These are phyloP conservation scores for Acholoe squamosa DNA, from an alignment of 2,888 invertebrate genomes.

Conservation along the genomic window DNA sequence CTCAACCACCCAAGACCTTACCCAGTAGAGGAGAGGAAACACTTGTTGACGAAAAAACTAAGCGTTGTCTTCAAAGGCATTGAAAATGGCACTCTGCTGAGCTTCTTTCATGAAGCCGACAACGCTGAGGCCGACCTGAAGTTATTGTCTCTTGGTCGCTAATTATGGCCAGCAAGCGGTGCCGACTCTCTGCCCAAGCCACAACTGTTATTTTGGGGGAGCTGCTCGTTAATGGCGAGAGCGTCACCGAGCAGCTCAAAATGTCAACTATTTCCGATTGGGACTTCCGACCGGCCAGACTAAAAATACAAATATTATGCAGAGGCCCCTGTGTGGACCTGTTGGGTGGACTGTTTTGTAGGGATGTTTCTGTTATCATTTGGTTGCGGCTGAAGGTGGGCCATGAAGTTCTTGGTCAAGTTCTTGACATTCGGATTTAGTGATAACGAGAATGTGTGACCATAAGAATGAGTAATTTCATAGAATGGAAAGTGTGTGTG, in stretches of 20 bases:
- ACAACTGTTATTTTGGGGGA: slow-evolving; percentile 1
- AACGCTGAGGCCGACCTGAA: not conserved
- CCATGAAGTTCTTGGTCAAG: not conserved
- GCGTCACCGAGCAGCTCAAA: slow-evolving; percentile 40
- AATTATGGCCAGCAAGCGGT: not conserved
- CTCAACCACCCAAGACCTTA: not conserved
- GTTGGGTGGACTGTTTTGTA: not conserved
- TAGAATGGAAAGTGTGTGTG: not conserved
- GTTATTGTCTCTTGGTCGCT: slow-evolving; percentile 30
- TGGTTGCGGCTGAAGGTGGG: not conserved
- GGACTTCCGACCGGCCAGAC: slow-evolving; percentile 30
- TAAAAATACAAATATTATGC: not conserved
- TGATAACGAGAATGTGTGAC: too few species aligned
- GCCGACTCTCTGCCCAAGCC: not conserved
- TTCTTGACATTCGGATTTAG: not conserved
- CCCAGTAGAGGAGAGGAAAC: slow-evolving; percentile 31
- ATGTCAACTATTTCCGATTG: slow-evolving; percentile 44
- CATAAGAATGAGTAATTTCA: too few species aligned
- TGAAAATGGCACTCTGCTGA: slow-evolving; percentile 19
- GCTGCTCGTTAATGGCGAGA: not conserved
- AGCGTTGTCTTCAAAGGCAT: not conserved
- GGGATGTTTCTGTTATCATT: not conserved
- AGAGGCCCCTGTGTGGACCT: not conserved
- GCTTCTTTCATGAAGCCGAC: slow-evolving; percentile 11
- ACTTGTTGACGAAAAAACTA: slow-evolving; percentile 36